A percentile compares a stretch with the other conserved stretches of the same genome.
Evolutionary conservation across 2,113 vertebrate genomes (phyloP).

Genomic region (Gopherus flavomarginatus): DNA sequence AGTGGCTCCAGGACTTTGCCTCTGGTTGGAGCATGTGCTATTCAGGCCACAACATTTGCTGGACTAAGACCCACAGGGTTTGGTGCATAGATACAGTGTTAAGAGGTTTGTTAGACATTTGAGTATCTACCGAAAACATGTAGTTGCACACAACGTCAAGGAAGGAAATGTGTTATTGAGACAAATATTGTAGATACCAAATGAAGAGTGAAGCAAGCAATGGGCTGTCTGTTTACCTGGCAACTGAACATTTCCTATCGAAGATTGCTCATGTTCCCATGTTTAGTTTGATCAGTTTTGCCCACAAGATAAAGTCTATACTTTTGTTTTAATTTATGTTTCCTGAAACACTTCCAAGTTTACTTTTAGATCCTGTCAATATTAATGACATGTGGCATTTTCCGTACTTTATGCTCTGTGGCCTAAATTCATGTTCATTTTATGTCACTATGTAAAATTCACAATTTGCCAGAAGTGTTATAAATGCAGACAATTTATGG

Average conservation of each 20-base stretch:
- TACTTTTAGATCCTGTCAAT: conserved; percentile 76
- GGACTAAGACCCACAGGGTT: neutral
- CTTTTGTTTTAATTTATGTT: conserved; percentile 68
- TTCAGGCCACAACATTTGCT: neutral
- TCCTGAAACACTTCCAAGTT: conserved; percentile 73
- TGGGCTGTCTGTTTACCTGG: neutral
- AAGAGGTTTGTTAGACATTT: neutral
- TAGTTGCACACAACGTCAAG: neutral
- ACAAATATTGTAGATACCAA: neutral
- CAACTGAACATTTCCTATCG: neutral
- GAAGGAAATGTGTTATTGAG: neutral
- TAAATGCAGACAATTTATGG: conserved; percentile 73
- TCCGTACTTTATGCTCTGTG: conserved; percentile 65
- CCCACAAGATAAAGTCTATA: conserved; percentile 38
- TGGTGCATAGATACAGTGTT: fast-evolving
- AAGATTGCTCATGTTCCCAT: neutral
- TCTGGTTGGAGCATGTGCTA: fast-evolving
- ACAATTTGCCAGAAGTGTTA: conserved; percentile 64
- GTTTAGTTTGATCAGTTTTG: conserved; percentile 63
- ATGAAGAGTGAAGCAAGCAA: neutral
- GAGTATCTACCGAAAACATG: neutral
- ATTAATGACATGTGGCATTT: conserved; percentile 75
- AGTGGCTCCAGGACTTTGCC: fast-evolving
- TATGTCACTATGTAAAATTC: conserved; percentile 66
- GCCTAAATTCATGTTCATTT: conserved; percentile 72